Base-by-base conservation (phyloP, 2,888 invertebrate genomes). In the Drosophila lacicola region DNA sequence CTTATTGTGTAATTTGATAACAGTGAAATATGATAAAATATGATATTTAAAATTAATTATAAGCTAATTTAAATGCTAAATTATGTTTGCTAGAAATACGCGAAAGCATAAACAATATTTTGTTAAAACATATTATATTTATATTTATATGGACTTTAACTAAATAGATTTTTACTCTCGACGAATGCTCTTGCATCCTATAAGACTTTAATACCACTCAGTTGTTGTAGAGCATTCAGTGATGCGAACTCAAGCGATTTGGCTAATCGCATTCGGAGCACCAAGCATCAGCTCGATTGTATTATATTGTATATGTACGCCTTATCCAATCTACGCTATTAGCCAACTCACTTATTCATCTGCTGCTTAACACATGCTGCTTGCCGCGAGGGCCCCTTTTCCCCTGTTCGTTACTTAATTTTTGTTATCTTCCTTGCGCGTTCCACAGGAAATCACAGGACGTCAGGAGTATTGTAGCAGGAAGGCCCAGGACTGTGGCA, bases 381-480 rank as follows among this genome's bases (percentile, higher is more conserved):
- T 37, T 41, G 36, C 65, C 19, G 45, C 45, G 29, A 21, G 55
- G 44, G 34, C 34, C 51, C 29, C 29, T 29, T 53, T 49, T 56
- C 47, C 33, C 9, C 49, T 41, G 29, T 44, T 47, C 21, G 45
- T 56, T 63, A 66, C 73, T 72, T 80, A 67, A 78, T 78, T 73
- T 83, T 57, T 70, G 70, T 82, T 84, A 83, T 83, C 67, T 67
- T 55, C 66, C 63, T 55, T 58, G 54, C 70, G 64, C 61, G 64
- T 82, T 79, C 82, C 83, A 64, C 80, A 87, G 74, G 56, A 82
- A 82, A 83, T 82, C 88, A 78, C 73, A 82, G 60, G 72, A 71
- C 57, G 74, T 74, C 64, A 66, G 70, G 65, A 68, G 62, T 66
- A 78, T 76, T 75, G 82, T 53, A 41, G 53, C 67, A 71, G 61